Percentiles rank a stretch among this genome's conserved stretches.
Evolutionary conservation across 2,113 vertebrate genomes (phyloP).

Genomic region (Buteo buteo): DNA sequence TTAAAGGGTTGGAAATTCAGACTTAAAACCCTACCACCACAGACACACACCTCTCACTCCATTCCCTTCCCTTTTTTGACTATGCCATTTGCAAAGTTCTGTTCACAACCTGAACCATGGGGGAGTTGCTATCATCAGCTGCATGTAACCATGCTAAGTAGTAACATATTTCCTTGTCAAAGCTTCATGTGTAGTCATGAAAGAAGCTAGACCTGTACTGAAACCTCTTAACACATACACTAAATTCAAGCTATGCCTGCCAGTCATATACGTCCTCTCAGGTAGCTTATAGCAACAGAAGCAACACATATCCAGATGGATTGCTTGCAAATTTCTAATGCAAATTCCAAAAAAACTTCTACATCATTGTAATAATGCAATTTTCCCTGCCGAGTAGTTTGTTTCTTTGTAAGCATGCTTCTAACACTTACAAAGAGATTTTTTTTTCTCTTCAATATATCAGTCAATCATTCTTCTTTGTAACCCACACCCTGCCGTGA

Average conservation of each 20-base stretch:
- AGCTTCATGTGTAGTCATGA: background rate
- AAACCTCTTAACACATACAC: background rate
- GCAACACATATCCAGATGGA: background rate
- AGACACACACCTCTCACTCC: background rate
- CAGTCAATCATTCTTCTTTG: background rate
- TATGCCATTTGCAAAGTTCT: background rate
- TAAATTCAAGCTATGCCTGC: background rate
- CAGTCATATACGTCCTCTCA: background rate
- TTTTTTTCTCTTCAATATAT: background rate
- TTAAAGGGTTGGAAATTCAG: background rate
- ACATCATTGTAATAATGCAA: background rate
- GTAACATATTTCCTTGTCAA: background rate
- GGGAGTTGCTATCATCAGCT: background rate
- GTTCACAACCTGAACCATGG: background rate
- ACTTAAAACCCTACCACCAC: background rate
- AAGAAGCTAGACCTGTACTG: background rate
- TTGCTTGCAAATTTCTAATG: background rate
- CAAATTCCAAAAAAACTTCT: background rate
- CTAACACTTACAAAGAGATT: background rate
- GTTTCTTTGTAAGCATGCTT: background rate
- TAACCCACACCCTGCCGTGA: background rate
- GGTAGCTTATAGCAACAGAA: background rate
- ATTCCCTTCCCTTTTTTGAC: background rate
- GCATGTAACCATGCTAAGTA: background rate
- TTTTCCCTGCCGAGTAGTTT: background rate